These are phyloP conservation scores for Drosophila histrio DNA, from an alignment of 2,888 invertebrate genomes.

Conservation along the genomic window DNA sequence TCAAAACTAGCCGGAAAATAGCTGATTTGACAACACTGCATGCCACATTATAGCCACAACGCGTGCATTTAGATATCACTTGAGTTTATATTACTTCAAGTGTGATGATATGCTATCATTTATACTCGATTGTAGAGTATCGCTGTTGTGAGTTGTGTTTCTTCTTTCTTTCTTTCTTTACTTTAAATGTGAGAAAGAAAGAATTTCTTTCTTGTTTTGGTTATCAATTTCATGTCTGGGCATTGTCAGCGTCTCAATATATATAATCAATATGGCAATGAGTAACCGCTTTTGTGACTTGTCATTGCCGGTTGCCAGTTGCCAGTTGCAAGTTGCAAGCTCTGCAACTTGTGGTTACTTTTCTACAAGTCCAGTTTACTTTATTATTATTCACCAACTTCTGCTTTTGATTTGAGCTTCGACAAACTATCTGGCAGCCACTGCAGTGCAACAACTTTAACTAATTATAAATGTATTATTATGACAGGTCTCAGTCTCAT, in stretches of 20 bases:
- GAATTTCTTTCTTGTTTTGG: conserved; percentile 37
- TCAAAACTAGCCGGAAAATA: too few species aligned
- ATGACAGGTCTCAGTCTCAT: conserved; percentile 41
- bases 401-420: neutral
- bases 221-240: conserved; percentile 52
- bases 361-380: neutral
- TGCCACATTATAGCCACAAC: conserved; percentile 3
- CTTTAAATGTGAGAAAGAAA: neutral
- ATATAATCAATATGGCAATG: conserved; percentile 49
- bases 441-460: conserved; percentile 26
- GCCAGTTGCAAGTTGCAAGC: too few species aligned
- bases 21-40: too few species aligned
- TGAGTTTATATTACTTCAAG: neutral
- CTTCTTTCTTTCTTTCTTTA: neutral
- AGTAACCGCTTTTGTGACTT: conserved; percentile 46
- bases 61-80: conserved; percentile 13
- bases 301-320: conserved; percentile 41
- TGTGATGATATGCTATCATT: conserved; percentile 14
- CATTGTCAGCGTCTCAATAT: conserved; percentile 35
- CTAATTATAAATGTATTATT: conserved; percentile 61
- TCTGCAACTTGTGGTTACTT: too few species aligned
- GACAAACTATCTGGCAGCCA: neutral
- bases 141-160: neutral
- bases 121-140: conserved; percentile 2
- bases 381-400: conserved; percentile 21